These are phyloP conservation scores for Phalacrocorax aristotelis DNA, from an alignment of 2,113 vertebrate genomes.

Conservation along the genomic window DNA sequence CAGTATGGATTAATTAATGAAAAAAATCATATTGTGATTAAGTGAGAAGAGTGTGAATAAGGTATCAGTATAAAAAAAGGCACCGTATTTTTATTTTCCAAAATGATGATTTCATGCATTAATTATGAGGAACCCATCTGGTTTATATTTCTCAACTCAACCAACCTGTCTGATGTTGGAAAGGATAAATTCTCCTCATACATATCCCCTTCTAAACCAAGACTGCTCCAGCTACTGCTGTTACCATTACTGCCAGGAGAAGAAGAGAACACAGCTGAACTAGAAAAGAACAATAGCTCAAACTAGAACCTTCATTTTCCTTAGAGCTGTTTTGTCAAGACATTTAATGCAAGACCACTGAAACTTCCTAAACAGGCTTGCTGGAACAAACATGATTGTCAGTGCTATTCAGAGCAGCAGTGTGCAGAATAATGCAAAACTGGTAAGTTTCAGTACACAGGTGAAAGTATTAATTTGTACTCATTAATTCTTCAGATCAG, in stretches of 20 bases:
- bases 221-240: constrained; percentile 99
- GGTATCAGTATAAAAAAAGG: constrained; percentile 40
- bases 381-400: background rate
- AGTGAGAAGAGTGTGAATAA: constrained; percentile 51
- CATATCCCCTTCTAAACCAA: constrained; percentile 97
- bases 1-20: constrained; percentile 65
- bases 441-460: background rate
- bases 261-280: constrained; percentile 85
- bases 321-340: constrained; percentile 25
- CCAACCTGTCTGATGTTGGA: constrained; percentile 98
- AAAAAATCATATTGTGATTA: constrained; percentile 68
- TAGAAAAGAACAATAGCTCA: constrained; percentile 68
- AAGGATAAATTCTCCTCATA: constrained; percentile 97
- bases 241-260: constrained; percentile 97
- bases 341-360: background rate
- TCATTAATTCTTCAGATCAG: background rate
- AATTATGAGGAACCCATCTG: constrained; percentile 72
- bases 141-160: constrained; percentile 73
- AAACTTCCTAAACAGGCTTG: background rate
- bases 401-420: background rate
- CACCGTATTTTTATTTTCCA: constrained; percentile 55
- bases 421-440: background rate
- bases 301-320: constrained; percentile 55
- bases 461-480: background rate
- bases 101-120: constrained; percentile 83